These are phyloP conservation scores for Tineola bisselliella DNA, from an alignment of 2,888 invertebrate species.

Conservation along the genomic window DNA sequence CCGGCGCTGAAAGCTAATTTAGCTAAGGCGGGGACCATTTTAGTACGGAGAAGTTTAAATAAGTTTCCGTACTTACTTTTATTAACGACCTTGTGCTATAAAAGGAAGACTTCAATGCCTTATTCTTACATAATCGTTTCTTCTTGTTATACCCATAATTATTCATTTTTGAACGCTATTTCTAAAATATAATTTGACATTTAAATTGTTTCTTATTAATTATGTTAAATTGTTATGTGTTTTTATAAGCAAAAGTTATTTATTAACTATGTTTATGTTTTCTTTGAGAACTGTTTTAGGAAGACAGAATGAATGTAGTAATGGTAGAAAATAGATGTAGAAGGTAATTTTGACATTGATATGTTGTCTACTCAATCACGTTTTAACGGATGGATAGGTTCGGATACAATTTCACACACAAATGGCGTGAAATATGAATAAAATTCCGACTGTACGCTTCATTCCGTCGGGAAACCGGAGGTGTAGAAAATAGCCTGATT, in stretches of 20 bases:
- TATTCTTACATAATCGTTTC: constrained; percentile 7
- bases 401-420: not conserved
- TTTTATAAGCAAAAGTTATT: too few species aligned
- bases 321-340: not conserved
- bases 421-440: not conserved
- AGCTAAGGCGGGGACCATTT: constrained; percentile 12
- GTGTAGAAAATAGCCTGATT: not conserved
- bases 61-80: constrained; percentile 16
- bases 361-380: not conserved
- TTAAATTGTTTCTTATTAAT: too few species aligned
- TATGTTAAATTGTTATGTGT: too few species aligned
- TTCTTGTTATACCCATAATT: not conserved
- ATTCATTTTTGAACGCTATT: not conserved
- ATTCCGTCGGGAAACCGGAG: not conserved
- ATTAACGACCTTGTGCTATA: constrained; percentile 14
- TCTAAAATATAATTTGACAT: not conserved
- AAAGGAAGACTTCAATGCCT: not conserved
- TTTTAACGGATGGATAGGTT: not conserved
- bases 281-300: too few species aligned
- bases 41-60: constrained; percentile 15
- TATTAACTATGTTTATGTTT: too few species aligned
- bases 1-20: constrained; percentile 15
- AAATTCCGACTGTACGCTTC: not conserved
- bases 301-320: too few species aligned
- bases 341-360: not conserved